phyloP scores from a whole-genome alignment of 2,888 invertebrate species.

The Copidosoma aretas region DNA sequence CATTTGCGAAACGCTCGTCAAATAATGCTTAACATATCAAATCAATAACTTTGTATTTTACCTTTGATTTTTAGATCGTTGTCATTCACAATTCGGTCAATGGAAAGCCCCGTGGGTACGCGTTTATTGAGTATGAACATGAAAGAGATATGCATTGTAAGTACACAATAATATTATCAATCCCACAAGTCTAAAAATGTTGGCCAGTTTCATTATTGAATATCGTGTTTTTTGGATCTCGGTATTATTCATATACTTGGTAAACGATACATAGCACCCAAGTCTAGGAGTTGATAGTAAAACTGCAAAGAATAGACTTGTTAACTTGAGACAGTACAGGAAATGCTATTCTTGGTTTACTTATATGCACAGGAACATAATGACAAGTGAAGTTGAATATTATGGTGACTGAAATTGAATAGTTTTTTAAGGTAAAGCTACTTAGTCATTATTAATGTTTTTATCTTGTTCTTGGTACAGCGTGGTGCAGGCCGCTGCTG shows the following conservation, averaged over 20 bases:
- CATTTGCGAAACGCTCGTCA: neutral
- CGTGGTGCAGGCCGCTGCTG: constrained; percentile 65
- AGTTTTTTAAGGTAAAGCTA: constrained; percentile 54
- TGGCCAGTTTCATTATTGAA: constrained; percentile 1
- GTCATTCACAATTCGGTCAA: constrained; percentile 85
- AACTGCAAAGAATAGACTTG: constrained; percentile 51
- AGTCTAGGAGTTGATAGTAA: constrained; percentile 50
- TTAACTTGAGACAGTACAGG: constrained; percentile 49
- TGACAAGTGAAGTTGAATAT: constrained; percentile 50
- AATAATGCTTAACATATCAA: neutral
- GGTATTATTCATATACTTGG: constrained; percentile 28
- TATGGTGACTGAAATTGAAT: constrained; percentile 54
- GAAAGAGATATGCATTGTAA: constrained; percentile 99
- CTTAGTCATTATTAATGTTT: constrained; percentile 66
- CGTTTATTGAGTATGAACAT: constrained; percentile 99
- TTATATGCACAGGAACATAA: constrained; percentile 49
- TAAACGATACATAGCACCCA: constrained; percentile 42
- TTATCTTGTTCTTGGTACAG: constrained; percentile 70
- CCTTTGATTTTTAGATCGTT: constrained; percentile 72
- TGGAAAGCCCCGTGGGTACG: constrained; percentile 96
- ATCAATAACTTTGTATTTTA: neutral
- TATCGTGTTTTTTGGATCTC: constrained; percentile 20
- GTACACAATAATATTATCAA: constrained; percentile 63
- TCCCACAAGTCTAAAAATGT: neutral
- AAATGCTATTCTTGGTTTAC: constrained; percentile 53